Evolutionary conservation across 2,888 invertebrate genomes (phyloP), one percentile per base, ranked within the genome.

Genomic region (Thelaira solivaga): DNA sequence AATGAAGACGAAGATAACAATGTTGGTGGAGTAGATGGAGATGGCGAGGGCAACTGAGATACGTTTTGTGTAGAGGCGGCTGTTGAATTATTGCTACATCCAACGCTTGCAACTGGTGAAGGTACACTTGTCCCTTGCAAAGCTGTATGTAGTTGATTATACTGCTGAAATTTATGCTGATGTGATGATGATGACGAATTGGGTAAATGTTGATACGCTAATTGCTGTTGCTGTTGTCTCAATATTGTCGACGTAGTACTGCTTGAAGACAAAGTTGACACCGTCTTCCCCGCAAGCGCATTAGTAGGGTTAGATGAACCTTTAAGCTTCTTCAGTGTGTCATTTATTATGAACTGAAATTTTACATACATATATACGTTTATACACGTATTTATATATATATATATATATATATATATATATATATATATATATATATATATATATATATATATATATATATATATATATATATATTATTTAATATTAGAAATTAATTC

Each of bases 331-430:
- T 88, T 87, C 80, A 89, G 83, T 65, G 88, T 86, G 81, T 89
- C 88, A 85, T 89, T 89, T 85, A 89, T 89, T 83, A 89, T 88
- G 83, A 88, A 88, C 88, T 89, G 78, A 16, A 78, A 71, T 4
- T 57, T n/a, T n/a, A n/a, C n/a, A n/a, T n/a, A n/a, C n/a, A n/a
- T n/a, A n/a, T n/a, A n/a, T n/a, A n/a, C n/a, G n/a, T n/a, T n/a
- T n/a, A n/a, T n/a, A n/a, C n/a, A n/a, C n/a, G n/a, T n/a, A n/a
- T n/a, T n/a, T n/a, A n/a, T n/a, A n/a, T n/a, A n/a, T n/a, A n/a
- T n/a, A n/a, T n/a, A n/a, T n/a, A n/a, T n/a, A n/a, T n/a, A n/a
- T n/a, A n/a, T n/a, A n/a, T n/a, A n/a, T n/a, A n/a, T n/a, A n/a
- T n/a, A n/a, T n/a, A n/a, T n/a, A n/a, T n/a, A n/a, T n/a, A n/a